Percentiles rank a stretch among this genome's conserved stretches.
Conservation (phyloP, 1,140 invertebrate genomes). For the Melanaphis sacchari region DNA sequence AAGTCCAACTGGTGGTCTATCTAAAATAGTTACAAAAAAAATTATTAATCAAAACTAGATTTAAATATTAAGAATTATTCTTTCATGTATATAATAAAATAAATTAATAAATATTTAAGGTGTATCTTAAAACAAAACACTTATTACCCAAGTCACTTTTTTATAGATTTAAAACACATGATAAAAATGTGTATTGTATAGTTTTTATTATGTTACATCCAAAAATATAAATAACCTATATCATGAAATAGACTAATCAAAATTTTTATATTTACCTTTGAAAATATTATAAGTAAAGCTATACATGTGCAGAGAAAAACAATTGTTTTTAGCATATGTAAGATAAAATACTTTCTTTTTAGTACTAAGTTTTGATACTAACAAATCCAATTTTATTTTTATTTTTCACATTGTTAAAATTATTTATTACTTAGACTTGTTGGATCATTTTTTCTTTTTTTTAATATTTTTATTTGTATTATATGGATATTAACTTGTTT, state of each 20-base stretch:
- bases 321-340: no score
- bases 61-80: neutral
- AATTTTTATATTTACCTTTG: no score
- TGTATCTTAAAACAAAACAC: neutral
- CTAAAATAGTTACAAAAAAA: slow-evolving; percentile 23
- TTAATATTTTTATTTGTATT: no score
- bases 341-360: no score
- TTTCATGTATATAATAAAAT: neutral
- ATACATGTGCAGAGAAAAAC: no score
- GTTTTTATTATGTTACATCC: neutral
- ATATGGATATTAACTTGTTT: neutral
- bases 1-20: slow-evolving; percentile 60
- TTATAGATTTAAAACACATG: neutral
- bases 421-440: no score
- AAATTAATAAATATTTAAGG: neutral
- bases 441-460: no score
- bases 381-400: no score
- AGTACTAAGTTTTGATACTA: no score
- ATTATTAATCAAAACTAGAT: neutral
- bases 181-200: neutral
- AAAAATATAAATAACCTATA: neutral
- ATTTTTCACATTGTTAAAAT: no score
- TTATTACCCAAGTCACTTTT: neutral
- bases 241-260: no score
- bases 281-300: no score